Evolutionary conservation across 2,888 invertebrate genomes (phyloP), one percentile per base, ranked within the genome.

Genomic region (Campoletis raptor): DNA sequence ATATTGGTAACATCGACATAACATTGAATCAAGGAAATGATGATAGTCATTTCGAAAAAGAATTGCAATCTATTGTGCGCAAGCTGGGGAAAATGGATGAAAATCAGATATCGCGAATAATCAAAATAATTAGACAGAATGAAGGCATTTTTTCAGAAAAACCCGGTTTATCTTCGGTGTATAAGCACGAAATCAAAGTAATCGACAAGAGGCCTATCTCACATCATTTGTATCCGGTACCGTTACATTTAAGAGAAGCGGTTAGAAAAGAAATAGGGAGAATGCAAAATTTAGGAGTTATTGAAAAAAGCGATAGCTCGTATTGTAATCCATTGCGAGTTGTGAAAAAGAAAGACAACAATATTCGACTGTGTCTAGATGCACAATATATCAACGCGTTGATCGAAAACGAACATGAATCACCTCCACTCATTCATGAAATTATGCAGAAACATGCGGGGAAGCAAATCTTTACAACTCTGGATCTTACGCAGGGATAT

Each of bases 321-420:
- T 92, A 89, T 85, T 83, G 89, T 10, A 92, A 91, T 74, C 92
- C 92, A 6, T 78, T 92, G 36, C 89, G 91, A 2, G 89, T 90
- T n/a, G 90, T 90, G 0, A 66, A 88, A 54, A 92, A 92, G 77
- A 91, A 91, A 57, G 91, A 92, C 66, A 90, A 90, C 1, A 72
- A 87, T 12, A 85, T 92, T 0, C 67, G 91, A n/a, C 81, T 92
- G 24, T 90, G 92, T 83, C 80, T 92, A 30, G 92, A 92, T 81
- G 92, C 92, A 0, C 73, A 91, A 6, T 85, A 83, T 66, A 61
- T 91, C 8, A 92, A 92, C 79, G 85, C 84, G 9, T 36, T 83
- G 37, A 92, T 92, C 81, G 83, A 89, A 30, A 83, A 88, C 0
- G 91, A 92, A 72, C 83, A 89, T n/a, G 91, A 91, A 69, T 81